phyloP scores from a whole-genome alignment of 1,140 invertebrate genomes.

The Megathymus violae region DNA sequence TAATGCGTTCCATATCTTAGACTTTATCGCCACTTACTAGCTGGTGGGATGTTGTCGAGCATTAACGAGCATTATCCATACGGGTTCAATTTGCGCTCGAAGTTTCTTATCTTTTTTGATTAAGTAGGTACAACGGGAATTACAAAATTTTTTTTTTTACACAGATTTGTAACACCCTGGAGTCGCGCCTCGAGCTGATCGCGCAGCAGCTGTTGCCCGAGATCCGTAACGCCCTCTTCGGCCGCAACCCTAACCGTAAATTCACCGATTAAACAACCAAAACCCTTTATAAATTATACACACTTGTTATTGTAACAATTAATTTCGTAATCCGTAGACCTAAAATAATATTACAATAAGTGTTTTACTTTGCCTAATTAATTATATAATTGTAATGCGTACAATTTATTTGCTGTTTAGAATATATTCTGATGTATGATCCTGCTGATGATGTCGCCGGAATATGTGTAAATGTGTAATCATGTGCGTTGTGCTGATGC shows the following conservation, averaged over 20 bases:
- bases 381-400: constrained; percentile 71
- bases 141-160: constrained; percentile 28
- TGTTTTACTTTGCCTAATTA: constrained; percentile 82
- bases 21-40: too few relatives aligned
- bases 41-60: too few relatives aligned
- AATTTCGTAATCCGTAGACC: constrained; percentile 72
- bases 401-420: constrained; percentile 76
- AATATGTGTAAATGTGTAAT: constrained; percentile 65
- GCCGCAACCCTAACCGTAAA: constrained; percentile 97
- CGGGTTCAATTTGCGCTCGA: too few relatives aligned
- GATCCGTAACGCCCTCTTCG: constrained; percentile 96
- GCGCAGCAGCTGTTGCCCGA: constrained; percentile 96
- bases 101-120: too few relatives aligned
- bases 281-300: constrained; percentile 40
- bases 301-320: constrained; percentile 69
- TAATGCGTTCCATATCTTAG: too few relatives aligned
- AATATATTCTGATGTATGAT: constrained; percentile 57
- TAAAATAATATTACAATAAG: constrained; percentile 73
- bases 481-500: constrained; percentile 63
- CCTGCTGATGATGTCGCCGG: constrained; percentile 63
- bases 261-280: constrained; percentile 95
- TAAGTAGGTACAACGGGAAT: too few relatives aligned
- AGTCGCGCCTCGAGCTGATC: constrained; percentile 96
- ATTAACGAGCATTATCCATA: too few relatives aligned
- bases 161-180: constrained; percentile 96